These are phyloP conservation scores for Cephus sareptanus DNA, from an alignment of 2,888 invertebrate genomes.

Conservation along the genomic window DNA sequence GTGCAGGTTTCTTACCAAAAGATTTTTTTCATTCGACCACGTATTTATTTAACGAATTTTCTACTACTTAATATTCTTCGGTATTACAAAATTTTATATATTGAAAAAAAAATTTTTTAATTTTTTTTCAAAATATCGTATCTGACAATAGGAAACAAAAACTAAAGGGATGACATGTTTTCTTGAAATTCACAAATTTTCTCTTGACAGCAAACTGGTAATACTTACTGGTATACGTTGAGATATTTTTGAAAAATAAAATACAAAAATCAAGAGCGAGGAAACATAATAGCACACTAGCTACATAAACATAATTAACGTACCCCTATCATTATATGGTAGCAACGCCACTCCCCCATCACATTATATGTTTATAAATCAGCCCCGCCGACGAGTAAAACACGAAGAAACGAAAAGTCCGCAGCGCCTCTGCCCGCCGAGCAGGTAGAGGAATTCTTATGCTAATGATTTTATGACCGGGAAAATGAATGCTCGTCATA, in stretches of 20 bases:
- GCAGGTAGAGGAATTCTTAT: slow-evolving; percentile 67
- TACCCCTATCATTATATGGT: slow-evolving; percentile 66
- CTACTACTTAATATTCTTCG: no score
- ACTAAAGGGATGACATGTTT: neutral
- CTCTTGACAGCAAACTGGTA: neutral
- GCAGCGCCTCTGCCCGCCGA: slow-evolving; percentile 25
- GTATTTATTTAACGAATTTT: neutral
- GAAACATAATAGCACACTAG: neutral
- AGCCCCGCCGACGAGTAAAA: slow-evolving; percentile 50
- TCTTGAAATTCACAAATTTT: neutral
- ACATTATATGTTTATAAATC: slow-evolving; percentile 68
- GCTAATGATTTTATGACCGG: slow-evolving; percentile 67
- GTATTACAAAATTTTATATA: no score
- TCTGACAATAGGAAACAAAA: neutral
- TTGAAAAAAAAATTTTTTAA: no score
- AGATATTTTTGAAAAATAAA: neutral
- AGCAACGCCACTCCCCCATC: slow-evolving; percentile 66
- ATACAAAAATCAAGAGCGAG: neutral
- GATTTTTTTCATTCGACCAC: neutral
- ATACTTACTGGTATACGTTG: neutral
- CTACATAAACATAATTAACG: slow-evolving; percentile 63
- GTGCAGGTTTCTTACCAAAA: neutral
- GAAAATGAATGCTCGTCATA: slow-evolving; percentile 66
- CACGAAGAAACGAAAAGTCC: slow-evolving; percentile 43
- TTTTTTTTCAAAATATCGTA: neutral